Base-by-base conservation (phyloP, 1,140 invertebrate genomes). In the Drosophila watanabei region DNA sequence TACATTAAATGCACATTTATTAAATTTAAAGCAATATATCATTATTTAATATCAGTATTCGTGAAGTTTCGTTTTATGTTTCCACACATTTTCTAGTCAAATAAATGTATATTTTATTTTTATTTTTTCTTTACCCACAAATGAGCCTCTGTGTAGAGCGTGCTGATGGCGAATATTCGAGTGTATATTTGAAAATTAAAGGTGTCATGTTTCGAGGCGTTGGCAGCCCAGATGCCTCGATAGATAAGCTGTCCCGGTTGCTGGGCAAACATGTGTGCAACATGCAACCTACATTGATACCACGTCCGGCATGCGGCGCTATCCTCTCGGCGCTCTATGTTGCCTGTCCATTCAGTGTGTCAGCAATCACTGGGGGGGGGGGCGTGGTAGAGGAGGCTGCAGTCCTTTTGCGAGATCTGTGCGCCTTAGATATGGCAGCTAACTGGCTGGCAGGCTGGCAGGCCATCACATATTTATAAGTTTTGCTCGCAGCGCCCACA, bases 281-380 rank as follows among this genome's bases (percentile, higher is more conserved):
- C 63, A 70, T 81, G 68, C 79, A 79, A 75, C 72, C 57, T 59
- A 81, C 72, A 77, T 70, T 64, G 59, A 77, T 59, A 75, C 18
- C 73, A 63, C 54, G 77, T 80, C 58, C 48, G 58, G 48, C 54
- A 59, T 49, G 24, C 46, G 28, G 24, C 20, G 43, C 35, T 10
- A 28, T n/a, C 33, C 41, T 69, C 48, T 56, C 46, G 13, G 33
- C 45, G 68, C 62, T 56, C 80, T 39, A 71, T 79, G 81, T 76
- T 76, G 71, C 57, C 66, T 81, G 86, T 89, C 85, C 89, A 90
- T 89, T 90, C 82, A 90, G 71, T 90, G 82, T 86, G 81, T 82
- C 85, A 71, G 78, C 85, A 72, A 79, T 76, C 71, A 80, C 62
- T 73, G 39, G 60, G 35, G 49, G 48, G 64, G 54, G 14, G 13